Percentiles rank a stretch among this genome's conserved stretches.
Conservation (phyloP, 2,113 vertebrate genomes). For the Syngnathoides biaculeatus region DNA sequence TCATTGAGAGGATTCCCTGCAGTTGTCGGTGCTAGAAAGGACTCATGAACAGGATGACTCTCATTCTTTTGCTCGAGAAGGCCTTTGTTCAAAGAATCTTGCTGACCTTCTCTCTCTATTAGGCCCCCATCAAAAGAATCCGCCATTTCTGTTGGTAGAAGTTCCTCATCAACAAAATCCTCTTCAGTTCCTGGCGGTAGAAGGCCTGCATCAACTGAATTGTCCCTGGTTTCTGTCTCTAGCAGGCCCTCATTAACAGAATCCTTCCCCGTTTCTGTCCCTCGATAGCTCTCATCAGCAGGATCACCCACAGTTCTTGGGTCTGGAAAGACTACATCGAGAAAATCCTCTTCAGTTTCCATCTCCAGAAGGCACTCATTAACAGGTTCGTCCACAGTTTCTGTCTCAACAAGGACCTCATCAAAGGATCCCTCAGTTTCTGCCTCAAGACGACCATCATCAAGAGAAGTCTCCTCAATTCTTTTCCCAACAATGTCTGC, state of each 20-base stretch:
- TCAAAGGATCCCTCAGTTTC: neutral
- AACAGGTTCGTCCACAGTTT: neutral
- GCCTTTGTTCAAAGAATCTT: neutral
- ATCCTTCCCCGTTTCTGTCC: neutral
- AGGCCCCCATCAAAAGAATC: neutral
- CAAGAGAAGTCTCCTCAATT: neutral
- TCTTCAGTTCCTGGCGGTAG: neutral
- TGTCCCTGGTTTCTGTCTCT: neutral
- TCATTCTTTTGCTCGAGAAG: neutral
- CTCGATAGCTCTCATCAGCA: neutral
- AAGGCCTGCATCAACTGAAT: neutral
- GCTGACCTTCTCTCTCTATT: neutral
- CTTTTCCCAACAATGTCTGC: neutral
- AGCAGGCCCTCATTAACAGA: neutral
- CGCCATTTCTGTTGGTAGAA: neutral
- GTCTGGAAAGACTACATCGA: neutral
- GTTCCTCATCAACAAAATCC: neutral
- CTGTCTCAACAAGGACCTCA: neutral
- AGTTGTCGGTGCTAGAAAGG: neutral
- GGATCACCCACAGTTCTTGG: neutral
- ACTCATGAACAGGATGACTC: neutral
- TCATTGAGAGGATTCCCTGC: neutral
- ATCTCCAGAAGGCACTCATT: neutral
- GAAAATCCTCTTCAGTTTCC: neutral
- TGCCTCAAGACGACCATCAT: neutral